Evolutionary conservation across 2,888 invertebrate genomes (phyloP), one percentile per base, ranked within the genome.

Genomic region (Spodoptera littoralis): DNA sequence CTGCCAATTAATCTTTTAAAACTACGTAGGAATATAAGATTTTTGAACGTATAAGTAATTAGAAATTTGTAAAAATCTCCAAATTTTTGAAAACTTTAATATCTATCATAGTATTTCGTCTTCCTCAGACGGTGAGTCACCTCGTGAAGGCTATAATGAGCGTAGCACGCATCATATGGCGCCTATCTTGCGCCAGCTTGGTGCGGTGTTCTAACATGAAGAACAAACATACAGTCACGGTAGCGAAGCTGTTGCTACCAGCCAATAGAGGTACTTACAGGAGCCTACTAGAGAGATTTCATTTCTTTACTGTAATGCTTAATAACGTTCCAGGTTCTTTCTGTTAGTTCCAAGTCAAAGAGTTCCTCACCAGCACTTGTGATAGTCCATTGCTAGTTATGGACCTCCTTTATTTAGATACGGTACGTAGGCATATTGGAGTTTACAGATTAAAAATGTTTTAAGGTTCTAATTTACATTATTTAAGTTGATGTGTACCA

Each of bases 171-270:
- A 44, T 41, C 45, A 79, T 78, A 71, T 65, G 41, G 58, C 71
- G 64, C 79, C 75, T 52, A 49, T 80, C 13, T 77, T 77, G 53
- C 54, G 59, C 73, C 71, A 62, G 54, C 57, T 46, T 36, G 61
- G 49, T 47, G 59, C 63, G 22, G 18, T 52, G 43, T 9, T 56
- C 73, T 76, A 87, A 88, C 65, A 50, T 53, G 46, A 60, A 65
- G 43, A 72, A 65, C 83, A 89, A 90, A 90, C 80, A 86, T 12
- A 11, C 22, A 67, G 65, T 85, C 86, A 85, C 89, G 85, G 87
- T 83, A 83, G 82, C 80, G 13, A 27, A n/a, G 44, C n/a, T 51
- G 49, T 76, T 62, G 50, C 73, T 60, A 56, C 68, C 52, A 46
- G 55, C 22, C 13, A 9, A 27, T 36, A 58, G 8, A 6, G 18